A percentile compares a stretch with the other conserved stretches of the same genome.
phyloP scores from a whole-genome alignment of 2,113 vertebrate genomes.

The Lutjanus erythropterus region DNA sequence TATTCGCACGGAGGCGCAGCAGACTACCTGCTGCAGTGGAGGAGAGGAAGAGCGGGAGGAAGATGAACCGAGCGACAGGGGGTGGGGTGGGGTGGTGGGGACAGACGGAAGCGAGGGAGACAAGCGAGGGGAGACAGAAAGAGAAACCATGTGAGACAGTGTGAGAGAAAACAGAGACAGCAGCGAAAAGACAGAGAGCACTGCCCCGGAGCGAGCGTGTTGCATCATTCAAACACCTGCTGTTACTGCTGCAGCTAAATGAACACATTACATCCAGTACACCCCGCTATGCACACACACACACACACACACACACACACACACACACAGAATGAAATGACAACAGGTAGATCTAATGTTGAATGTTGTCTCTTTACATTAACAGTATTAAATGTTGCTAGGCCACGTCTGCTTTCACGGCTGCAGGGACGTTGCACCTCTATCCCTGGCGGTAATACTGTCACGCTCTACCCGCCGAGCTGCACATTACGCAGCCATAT shows the following conservation, averaged over 20 bases:
- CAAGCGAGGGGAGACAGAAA: conserved; percentile 12
- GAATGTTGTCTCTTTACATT: conserved; percentile 13
- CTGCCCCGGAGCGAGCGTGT: conserved; percentile 39
- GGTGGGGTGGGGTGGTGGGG: too few species aligned
- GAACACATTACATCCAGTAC: conserved; percentile 51
- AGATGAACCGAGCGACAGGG: background rate
- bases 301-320: background rate
- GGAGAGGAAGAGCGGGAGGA: background rate
- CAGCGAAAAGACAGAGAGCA: conserved; percentile 9
- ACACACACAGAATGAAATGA: background rate
- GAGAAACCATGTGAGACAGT: conserved; percentile 32
- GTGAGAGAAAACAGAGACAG: conserved; percentile 36
- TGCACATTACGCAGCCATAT: conserved; percentile 30
- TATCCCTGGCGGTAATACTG: conserved; percentile 1
- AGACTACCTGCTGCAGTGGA: conserved; percentile 65
- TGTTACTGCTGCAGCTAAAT: conserved; percentile 64
- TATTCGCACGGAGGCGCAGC: conserved; percentile 11
- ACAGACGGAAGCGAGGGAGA: background rate
- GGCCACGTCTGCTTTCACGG: background rate
- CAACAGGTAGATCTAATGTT: conserved; percentile 54
- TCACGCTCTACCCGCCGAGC: conserved; percentile 6
- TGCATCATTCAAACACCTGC: conserved; percentile 66
- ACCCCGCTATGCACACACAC: conserved; percentile 6
- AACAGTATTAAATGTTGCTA: conserved; percentile 12
- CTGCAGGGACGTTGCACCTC: conserved; percentile 11